Percentiles rank a stretch among this genome's conserved stretches.
Conservation (phyloP, 2,888 invertebrate genomes). For the Drosophila hamatofila region DNA sequence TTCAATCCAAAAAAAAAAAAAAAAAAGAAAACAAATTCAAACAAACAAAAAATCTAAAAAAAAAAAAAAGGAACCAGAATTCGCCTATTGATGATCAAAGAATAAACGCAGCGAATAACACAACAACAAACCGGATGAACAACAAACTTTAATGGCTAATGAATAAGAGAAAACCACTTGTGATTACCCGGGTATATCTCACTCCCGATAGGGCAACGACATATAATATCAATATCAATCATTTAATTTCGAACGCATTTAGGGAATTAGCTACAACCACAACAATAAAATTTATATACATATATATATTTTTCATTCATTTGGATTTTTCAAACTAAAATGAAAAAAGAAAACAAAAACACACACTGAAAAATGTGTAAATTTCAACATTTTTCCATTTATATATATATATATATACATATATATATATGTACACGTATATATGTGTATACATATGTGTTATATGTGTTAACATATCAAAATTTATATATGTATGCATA, state of each 20-base stretch:
- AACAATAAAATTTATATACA: conserved; percentile 16
- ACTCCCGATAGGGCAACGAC: conserved; percentile 19
- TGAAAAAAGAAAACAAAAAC: conserved; percentile 8
- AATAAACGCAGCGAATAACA: conserved; percentile 56
- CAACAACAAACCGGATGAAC: conserved; percentile 36
- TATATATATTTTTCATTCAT: conserved; percentile 35
- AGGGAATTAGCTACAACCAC: conserved; percentile 27
- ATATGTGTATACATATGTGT: conserved; percentile 9
- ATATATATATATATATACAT: conserved; percentile 32
- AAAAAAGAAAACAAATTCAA: too few species aligned
- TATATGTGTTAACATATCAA: too few species aligned
- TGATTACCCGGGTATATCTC: conserved; percentile 20
- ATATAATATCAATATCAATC: conserved; percentile 66
- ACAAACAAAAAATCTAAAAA: neutral
- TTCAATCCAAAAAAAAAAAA: conserved; percentile 49
- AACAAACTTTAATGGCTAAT: conserved; percentile 32
- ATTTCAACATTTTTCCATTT: conserved; percentile 22
- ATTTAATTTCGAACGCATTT: conserved; percentile 79
- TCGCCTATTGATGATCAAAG: conserved; percentile 60
- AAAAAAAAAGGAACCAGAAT: conserved; percentile 29
- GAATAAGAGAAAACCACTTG: conserved; percentile 17
- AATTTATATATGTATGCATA: conserved; percentile 33
- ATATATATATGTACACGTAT: too few species aligned
- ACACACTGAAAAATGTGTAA: conserved; percentile 28
- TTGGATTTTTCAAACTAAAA: conserved; percentile 25